These are phyloP conservation scores for Zhuqinia jingwanae DNA, from an alignment of 2,888 invertebrate species.

Conservation along the genomic window DNA sequence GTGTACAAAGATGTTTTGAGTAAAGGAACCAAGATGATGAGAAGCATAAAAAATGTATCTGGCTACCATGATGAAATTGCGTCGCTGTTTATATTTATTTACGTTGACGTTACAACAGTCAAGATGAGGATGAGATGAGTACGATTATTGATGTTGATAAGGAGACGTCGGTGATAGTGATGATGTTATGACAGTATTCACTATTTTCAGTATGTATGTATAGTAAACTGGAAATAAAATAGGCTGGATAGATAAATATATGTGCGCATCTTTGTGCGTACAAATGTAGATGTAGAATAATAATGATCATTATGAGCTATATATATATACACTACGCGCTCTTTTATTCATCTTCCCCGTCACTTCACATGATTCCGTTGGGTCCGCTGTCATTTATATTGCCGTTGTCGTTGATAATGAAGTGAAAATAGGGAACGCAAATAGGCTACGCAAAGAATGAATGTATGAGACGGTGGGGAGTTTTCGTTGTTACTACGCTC, in stretches of 20 bases:
- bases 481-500: not conserved
- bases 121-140: not conserved
- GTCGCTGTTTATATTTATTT: not conserved
- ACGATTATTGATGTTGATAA: not conserved
- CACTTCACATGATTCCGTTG: not conserved
- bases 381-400: too few relatives aligned
- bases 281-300: too few relatives aligned
- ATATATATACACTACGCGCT: not conserved
- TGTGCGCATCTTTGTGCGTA: too few relatives aligned
- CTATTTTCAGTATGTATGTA: not conserved
- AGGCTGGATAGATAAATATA: too few relatives aligned
- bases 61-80: not conserved
- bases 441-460: conserved; percentile 12
- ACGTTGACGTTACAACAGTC: too few relatives aligned
- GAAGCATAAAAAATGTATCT: too few relatives aligned
- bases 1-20: conserved; percentile 30
- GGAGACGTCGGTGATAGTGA: conserved; percentile 16
- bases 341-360: not conserved
- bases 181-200: conserved; percentile 21
- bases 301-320: not conserved
- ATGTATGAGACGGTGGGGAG: not conserved
- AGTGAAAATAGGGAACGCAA: conserved; percentile 37
- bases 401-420: not conserved
- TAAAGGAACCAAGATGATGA: not conserved
- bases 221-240: too few relatives aligned